Conservation (phyloP, 2,797 vertebrate genomes). For the Ctenopoma kingsleyae region DNA sequence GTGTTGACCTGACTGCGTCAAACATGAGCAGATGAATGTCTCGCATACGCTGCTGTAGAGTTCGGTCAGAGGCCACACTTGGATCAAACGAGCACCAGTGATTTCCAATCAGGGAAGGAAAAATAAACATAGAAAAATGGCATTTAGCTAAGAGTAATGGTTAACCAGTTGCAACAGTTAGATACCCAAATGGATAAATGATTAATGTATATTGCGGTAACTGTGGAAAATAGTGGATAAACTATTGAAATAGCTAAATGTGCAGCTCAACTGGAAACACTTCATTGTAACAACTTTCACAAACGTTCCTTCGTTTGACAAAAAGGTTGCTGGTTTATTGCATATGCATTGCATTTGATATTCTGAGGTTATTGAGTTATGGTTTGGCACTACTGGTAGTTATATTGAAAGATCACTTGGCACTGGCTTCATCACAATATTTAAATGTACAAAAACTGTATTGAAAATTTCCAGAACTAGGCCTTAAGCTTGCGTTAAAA, state of each 20-base stretch:
- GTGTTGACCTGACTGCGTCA: background rate
- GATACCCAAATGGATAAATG: too few species aligned
- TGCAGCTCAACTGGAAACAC: too few species aligned
- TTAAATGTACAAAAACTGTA: conserved; percentile 14
- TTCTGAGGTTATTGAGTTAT: background rate
- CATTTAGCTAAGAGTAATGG: too few species aligned
- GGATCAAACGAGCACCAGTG: background rate
- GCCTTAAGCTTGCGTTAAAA: conserved; percentile 38
- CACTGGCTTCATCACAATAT: conserved; percentile 10
- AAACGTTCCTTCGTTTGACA: background rate
- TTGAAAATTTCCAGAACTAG: conserved; percentile 35
- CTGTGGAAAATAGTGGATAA: too few species aligned
- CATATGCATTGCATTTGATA: background rate
- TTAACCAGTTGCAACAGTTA: too few species aligned
- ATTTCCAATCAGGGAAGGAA: too few species aligned
- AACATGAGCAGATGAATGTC: background rate
- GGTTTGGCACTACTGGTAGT: background rate
- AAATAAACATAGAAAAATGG: too few species aligned
- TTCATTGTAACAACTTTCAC: too few species aligned
- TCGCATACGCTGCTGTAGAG: background rate
- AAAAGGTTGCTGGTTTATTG: background rate
- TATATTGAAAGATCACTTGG: background rate
- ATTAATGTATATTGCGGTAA: too few species aligned
- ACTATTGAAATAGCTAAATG: background rate
- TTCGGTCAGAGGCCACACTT: background rate